Percentiles rank a stretch among this genome's conserved stretches.
Conservation (phyloP, 2,888 invertebrate species). For the Drosophila anomalata region DNA sequence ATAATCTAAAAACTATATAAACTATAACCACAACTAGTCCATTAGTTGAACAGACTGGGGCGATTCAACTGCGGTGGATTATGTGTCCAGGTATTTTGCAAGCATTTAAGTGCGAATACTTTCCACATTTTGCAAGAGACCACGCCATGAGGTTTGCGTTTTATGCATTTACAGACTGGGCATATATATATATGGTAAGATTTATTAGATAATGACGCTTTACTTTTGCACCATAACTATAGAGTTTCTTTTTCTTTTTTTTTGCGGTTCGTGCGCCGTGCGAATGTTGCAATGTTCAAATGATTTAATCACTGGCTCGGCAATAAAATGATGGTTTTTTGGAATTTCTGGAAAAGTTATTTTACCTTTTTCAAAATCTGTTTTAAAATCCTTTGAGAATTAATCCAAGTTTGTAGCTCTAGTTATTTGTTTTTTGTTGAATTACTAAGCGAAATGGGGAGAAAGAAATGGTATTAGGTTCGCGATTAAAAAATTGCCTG, state of each 20-base stretch:
- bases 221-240: conserved; percentile 49
- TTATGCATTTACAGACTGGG: conserved; percentile 38
- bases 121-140: conserved; percentile 58
- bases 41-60: conserved; percentile 14
- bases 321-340: background rate
- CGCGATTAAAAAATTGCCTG: conserved; percentile 45
- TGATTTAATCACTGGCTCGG: conserved; percentile 60
- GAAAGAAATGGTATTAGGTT: conserved; percentile 45
- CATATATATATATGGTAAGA: conserved; percentile 59
- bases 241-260: conserved; percentile 42
- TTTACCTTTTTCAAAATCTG: conserved; percentile 1
- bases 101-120: conserved; percentile 38
- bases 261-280: conserved; percentile 30
- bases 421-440: conserved; percentile 1
- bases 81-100: conserved; percentile 46
- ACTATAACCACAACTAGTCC: conserved; percentile 10
- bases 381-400: conserved; percentile 25
- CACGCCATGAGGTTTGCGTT: conserved; percentile 46
- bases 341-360: background rate
- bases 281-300: conserved; percentile 68
- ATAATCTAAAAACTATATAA: background rate
- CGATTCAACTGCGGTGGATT: conserved; percentile 27
- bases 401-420: conserved; percentile 53
- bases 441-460: conserved; percentile 15
- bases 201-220: conserved; percentile 73